These are phyloP conservation scores for Mus spicilegus DNA, from an alignment of 2,113 vertebrate species.

Conservation along the genomic window DNA sequence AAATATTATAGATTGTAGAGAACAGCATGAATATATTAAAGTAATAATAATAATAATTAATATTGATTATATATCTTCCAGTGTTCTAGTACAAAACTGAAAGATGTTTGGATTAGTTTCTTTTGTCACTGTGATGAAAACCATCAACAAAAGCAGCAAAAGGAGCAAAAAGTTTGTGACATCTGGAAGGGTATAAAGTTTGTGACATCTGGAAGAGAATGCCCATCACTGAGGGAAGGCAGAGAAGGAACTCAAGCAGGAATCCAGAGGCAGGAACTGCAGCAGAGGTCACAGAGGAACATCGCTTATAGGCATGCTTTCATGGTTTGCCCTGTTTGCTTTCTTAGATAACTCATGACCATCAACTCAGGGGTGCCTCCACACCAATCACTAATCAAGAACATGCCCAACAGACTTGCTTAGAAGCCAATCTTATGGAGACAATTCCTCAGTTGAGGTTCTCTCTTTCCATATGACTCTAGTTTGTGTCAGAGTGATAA, in stretches of 20 bases:
- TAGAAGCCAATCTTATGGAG: too few relatives aligned
- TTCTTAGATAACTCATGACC: neutral
- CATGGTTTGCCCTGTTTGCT: neutral
- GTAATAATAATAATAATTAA: neutral
- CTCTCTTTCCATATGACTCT: neutral
- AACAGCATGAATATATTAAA: neutral
- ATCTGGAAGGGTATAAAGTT: too few relatives aligned
- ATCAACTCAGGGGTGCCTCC: neutral
- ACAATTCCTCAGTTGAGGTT: neutral
- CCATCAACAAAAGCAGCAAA: neutral
- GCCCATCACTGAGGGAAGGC: too few relatives aligned
- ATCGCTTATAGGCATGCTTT: neutral
- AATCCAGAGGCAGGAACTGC: neutral
- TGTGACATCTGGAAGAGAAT: too few relatives aligned
- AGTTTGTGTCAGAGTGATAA: neutral
- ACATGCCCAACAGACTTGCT: neutral
- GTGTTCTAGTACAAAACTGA: neutral
- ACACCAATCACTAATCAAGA: neutral
- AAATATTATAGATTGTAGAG: neutral
- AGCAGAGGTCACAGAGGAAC: neutral
- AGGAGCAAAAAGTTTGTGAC: neutral
- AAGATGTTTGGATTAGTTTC: too few relatives aligned
- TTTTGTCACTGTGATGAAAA: neutral
- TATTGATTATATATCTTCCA: neutral
- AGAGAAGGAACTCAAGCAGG: neutral